phyloP scores from a whole-genome alignment of 2,888 invertebrate species.

The Julus scandinavius region DNA sequence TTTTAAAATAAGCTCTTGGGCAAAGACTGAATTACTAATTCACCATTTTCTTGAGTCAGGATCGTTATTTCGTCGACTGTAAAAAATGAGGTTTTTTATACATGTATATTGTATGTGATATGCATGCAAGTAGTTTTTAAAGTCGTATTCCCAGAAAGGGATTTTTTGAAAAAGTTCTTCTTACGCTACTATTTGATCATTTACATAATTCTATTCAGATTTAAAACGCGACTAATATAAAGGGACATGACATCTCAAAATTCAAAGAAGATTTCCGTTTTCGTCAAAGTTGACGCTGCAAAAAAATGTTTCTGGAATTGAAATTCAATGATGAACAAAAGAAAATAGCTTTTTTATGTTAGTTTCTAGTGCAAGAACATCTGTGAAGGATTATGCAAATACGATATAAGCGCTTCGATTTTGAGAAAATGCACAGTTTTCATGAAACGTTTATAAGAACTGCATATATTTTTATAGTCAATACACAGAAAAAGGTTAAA shows the following conservation, averaged over 20 bases:
- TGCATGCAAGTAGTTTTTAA: not conserved
- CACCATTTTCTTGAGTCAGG: not conserved
- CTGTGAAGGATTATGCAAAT: conserved; percentile 1
- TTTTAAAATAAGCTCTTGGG: not conserved
- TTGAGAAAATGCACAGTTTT: not conserved
- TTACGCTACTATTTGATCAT: not conserved
- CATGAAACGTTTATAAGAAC: not conserved
- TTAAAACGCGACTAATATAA: conserved; percentile 10
- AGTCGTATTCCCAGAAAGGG: not conserved
- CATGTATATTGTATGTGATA: not conserved
- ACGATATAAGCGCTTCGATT: not conserved
- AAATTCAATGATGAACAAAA: conserved; percentile 13
- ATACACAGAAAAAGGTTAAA: not conserved
- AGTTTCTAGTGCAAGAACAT: not conserved
- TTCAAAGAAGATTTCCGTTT: conserved; percentile 24
- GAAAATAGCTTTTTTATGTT: not conserved
- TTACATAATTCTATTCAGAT: conserved; percentile 27
- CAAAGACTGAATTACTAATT: conserved; percentile 9
- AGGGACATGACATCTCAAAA: not conserved
- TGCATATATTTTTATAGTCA: not conserved
- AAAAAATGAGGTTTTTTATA: not conserved
- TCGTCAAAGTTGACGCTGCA: conserved; percentile 31
- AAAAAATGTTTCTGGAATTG: not conserved
- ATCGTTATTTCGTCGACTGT: conserved; percentile 27
- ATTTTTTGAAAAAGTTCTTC: not conserved